These are phyloP conservation scores for Megathymus violae DNA, from an alignment of 1,140 invertebrate species.

Conservation along the genomic window DNA sequence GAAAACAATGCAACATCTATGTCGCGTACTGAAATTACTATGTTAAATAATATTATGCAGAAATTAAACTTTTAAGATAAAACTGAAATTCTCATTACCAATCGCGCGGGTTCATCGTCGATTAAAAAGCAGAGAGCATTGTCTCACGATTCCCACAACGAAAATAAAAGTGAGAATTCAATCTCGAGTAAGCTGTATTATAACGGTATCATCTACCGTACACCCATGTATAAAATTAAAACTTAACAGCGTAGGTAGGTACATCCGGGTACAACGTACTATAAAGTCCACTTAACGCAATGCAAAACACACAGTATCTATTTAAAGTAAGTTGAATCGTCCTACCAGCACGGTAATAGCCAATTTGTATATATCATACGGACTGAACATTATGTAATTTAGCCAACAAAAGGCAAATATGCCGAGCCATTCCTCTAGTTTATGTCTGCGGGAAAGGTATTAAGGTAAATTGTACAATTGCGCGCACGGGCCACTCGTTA, in stretches of 20 bases:
- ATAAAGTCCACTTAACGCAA: conserved; percentile 43
- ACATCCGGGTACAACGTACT: conserved; percentile 53
- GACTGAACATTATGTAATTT: conserved; percentile 68
- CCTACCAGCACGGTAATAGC: conserved; percentile 34
- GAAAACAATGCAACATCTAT: conserved; percentile 15
- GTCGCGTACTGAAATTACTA: conserved; percentile 10
- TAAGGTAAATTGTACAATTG: conserved; percentile 81
- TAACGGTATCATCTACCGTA: conserved; percentile 70
- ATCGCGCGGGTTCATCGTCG: conserved; percentile 23
- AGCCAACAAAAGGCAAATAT: conserved; percentile 71
- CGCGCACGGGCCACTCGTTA: conserved; percentile 79
- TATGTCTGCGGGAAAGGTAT: conserved; percentile 69
- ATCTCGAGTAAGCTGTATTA: conserved; percentile 55
- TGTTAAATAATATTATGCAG: conserved; percentile 23
- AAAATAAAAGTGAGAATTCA: conserved; percentile 79
- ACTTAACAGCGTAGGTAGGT: conserved; percentile 25
- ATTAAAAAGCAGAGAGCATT: conserved; percentile 39
- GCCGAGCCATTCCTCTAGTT: conserved; percentile 64
- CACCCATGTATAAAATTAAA: conserved; percentile 66
- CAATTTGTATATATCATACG: conserved; percentile 49
- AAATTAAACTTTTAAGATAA: conserved; percentile 19
- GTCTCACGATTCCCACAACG: conserved; percentile 58
- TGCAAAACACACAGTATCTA: conserved; percentile 39
- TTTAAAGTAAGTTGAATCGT: conserved; percentile 32
- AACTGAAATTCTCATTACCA: conserved; percentile 31